phyloP scores from a whole-genome alignment of 2,113 vertebrate species.

The Saccopteryx leptura region DNA sequence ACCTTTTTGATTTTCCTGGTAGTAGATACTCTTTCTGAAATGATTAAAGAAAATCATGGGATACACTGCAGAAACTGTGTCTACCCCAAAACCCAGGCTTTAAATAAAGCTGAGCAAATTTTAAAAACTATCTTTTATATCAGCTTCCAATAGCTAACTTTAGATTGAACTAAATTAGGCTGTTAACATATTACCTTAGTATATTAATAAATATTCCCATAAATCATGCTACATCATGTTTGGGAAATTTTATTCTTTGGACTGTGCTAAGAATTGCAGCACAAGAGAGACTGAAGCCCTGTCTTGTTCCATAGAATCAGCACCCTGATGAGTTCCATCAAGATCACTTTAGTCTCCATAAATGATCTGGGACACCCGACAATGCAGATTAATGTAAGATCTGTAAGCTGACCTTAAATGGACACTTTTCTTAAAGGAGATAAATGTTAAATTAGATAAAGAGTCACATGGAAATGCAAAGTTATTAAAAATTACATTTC shows the following conservation, averaged over 20 bases:
- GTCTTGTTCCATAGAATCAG: not conserved
- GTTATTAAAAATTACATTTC: not conserved
- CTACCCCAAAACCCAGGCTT: not conserved
- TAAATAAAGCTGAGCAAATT: slow-evolving; percentile 48
- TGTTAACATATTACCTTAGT: not conserved
- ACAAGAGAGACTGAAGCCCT: not conserved
- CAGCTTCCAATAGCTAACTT: not conserved
- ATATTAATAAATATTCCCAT: slow-evolving; percentile 1
- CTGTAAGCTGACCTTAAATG: slow-evolving; percentile 1
- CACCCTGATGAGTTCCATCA: not conserved
- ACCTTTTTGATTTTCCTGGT: not conserved
- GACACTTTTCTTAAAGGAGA: slow-evolving; percentile 10
- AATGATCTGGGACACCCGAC: not conserved
- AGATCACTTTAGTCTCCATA: not conserved
- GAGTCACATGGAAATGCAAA: not conserved
- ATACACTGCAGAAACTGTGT: not conserved
- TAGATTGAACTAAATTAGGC: slow-evolving; percentile 3
- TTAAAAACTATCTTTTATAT: slow-evolving; percentile 37
- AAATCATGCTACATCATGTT: not conserved
- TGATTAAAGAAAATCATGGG: slow-evolving; percentile 29
- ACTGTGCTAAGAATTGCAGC: slow-evolving; percentile 1
- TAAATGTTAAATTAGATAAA: not conserved
- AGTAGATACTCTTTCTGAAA: slow-evolving; percentile 22
- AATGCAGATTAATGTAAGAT: not conserved
- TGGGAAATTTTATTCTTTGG: slow-evolving; percentile 19